Evolutionary conservation across 1,140 invertebrate genomes (phyloP).

Genomic region (Zaprionus nigranus): DNA sequence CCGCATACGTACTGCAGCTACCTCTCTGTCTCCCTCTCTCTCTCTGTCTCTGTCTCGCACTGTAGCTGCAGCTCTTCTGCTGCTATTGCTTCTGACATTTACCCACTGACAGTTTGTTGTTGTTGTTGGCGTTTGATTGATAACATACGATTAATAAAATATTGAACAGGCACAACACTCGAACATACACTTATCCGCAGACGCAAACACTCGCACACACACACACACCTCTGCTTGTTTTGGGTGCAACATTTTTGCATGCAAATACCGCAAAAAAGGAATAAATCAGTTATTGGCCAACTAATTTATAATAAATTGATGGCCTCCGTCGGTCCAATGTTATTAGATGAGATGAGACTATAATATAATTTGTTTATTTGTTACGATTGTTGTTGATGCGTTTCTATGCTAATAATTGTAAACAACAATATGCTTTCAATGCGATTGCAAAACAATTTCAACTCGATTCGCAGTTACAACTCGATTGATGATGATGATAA

Average conservation of each 20-base stretch:
- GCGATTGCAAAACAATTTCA: conserved; percentile 26
- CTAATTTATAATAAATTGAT: conserved; percentile 76
- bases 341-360: conserved; percentile 55
- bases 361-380: conserved; percentile 73
- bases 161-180: conserved; percentile 63
- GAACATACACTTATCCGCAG: conserved; percentile 32
- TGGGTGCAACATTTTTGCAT: conserved; percentile 59
- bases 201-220: conserved; percentile 13
- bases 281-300: conserved; percentile 50
- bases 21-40: conserved; percentile 9
- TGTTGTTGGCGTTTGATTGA: conserved; percentile 71
- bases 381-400: conserved; percentile 30
- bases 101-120: conserved; percentile 61
- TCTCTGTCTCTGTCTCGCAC: conserved; percentile 2
- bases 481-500: neutral
- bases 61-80: conserved; percentile 8
- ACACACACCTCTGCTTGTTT: conserved; percentile 29
- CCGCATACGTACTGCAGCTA: conserved; percentile 1
- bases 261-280: conserved; percentile 58
- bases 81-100: conserved; percentile 43
- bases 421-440: conserved; percentile 52
- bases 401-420: conserved; percentile 44
- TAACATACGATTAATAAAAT: conserved; percentile 82
- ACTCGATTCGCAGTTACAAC: conserved; percentile 24
- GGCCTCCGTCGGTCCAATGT: conserved; percentile 40